Base-by-base conservation (phyloP, 2,888 invertebrate species). In the Dynastes hyllus region DNA sequence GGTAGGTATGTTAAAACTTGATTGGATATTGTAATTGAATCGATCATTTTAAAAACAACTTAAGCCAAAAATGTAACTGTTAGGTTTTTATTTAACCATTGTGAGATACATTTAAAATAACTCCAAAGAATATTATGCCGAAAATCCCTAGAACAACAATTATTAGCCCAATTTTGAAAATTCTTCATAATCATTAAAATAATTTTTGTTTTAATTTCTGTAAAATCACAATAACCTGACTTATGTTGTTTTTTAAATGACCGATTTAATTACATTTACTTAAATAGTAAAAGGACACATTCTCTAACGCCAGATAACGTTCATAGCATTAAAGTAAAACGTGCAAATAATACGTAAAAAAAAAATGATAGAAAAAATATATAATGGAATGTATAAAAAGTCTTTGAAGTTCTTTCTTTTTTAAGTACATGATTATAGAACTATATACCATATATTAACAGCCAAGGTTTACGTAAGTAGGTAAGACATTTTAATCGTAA, bases 311-410 rank as follows among this genome's bases (percentile, higher is more conserved):
- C 11, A 2, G 8, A 58, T 22, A 16, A n/a, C n/a, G 32, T 29
- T n/a, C 29, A n/a, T 55, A 13, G 40, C 22, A 45, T 27, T 55
- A 9, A 75, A 75, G 73, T 75, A 75, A 75, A 75, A 75, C 61
- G 73, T 61, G 32, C 73, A 75, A 75, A 75, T 61, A 75, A 75
- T 50, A 51, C 13, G 13, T 61, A 16, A 22, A 37, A 37, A 37
- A 45, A 73, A 75, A 75, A 61, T n/a, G 11, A 5, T 61, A 45
- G 51, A 58, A 75, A 71, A 75, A 75, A 75, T 75, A 75, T 61
- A 75, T 61, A 75, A 75, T 75, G 73, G 73, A 75, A 75, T 75
- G 73, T 75, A 50, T 75, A 61, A 55, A 75, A 75, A 73, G 55
- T 55, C 55, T 55, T 75, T 75, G 27, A 27, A 75, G 61, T 75